These are phyloP conservation scores for Callyntrura sp. DNA, from an alignment of 2,888 invertebrate genomes.

Conservation along the genomic window DNA sequence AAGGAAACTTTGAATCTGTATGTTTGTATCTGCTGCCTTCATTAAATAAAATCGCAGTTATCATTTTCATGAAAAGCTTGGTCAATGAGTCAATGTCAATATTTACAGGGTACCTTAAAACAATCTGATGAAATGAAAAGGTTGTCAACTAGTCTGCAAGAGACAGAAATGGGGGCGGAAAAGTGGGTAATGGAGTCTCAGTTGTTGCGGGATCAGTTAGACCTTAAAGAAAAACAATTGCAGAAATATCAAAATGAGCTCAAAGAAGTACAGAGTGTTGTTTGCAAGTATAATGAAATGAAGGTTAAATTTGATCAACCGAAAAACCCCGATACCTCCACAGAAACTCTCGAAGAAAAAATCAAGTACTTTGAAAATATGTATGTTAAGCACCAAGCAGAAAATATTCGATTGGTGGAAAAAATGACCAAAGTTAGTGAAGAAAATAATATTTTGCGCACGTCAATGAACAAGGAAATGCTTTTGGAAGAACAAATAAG, in stretches of 20 bases:
- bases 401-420: slow-evolving; percentile 70
- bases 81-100: background rate
- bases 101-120: slow-evolving; percentile 67
- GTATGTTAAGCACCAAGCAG: slow-evolving; percentile 79
- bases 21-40: background rate
- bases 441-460: slow-evolving; percentile 75
- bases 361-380: slow-evolving; percentile 82
- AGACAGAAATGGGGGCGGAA: slow-evolving; percentile 81
- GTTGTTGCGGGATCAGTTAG: slow-evolving; percentile 79
- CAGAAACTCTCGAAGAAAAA: slow-evolving; percentile 61
- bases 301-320: slow-evolving; percentile 69
- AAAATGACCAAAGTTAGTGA: slow-evolving; percentile 70
- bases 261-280: slow-evolving; percentile 71
- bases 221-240: slow-evolving; percentile 77
- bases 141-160: slow-evolving; percentile 76
- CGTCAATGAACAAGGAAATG: slow-evolving; percentile 81
- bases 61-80: background rate
- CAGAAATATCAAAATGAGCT: slow-evolving; percentile 79
- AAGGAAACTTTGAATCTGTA: slow-evolving; percentile 78
- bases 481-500: slow-evolving; percentile 80
- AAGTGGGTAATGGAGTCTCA: slow-evolving; percentile 83
- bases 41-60: background rate
- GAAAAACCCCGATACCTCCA: slow-evolving; percentile 29
- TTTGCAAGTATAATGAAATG: slow-evolving; percentile 73
- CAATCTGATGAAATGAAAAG: slow-evolving; percentile 73